phyloP scores from a whole-genome alignment of 1,140 invertebrate genomes.

The Chelonus insularis region DNA sequence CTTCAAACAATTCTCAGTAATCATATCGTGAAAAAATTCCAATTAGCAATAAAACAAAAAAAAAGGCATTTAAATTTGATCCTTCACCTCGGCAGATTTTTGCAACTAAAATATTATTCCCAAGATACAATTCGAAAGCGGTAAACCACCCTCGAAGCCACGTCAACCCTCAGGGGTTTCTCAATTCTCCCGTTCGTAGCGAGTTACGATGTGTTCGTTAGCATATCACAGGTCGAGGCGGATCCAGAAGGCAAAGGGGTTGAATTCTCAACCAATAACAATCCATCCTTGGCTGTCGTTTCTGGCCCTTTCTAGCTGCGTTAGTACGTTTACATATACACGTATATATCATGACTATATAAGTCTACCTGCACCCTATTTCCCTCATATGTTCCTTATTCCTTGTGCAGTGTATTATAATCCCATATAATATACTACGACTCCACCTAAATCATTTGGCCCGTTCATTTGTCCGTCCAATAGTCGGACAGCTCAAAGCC shows the following conservation, averaged over 20 bases:
- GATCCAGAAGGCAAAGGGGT: conserved; percentile 38
- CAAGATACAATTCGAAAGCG: neutral
- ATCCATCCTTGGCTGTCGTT: conserved; percentile 40
- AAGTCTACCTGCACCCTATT: conserved; percentile 3
- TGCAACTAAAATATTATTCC: neutral
- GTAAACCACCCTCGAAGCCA: conserved; percentile 12
- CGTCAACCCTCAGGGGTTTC: conserved; percentile 25
- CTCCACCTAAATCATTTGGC: conserved; percentile 41
- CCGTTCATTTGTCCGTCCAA: conserved; percentile 49
- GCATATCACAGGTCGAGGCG: conserved; percentile 40
- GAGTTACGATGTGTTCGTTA: conserved; percentile 41
- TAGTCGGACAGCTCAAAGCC: conserved; percentile 50
- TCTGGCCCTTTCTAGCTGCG: conserved; percentile 29
- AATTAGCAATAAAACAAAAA: no score
- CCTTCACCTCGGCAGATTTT: no score
- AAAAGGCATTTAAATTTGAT: no score
- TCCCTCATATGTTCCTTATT: neutral
- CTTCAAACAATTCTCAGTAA: no score
- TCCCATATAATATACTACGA: conserved; percentile 31
- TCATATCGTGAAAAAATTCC: no score
- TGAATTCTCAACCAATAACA: conserved; percentile 48
- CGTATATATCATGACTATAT: conserved; percentile 7
- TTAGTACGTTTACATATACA: conserved; percentile 24
- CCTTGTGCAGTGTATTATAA: conserved; percentile 28
- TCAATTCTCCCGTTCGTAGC: conserved; percentile 28